Base-by-base conservation (phyloP, 64 coral and sea anemone genomes). In the Acropora tenuis region DNA sequence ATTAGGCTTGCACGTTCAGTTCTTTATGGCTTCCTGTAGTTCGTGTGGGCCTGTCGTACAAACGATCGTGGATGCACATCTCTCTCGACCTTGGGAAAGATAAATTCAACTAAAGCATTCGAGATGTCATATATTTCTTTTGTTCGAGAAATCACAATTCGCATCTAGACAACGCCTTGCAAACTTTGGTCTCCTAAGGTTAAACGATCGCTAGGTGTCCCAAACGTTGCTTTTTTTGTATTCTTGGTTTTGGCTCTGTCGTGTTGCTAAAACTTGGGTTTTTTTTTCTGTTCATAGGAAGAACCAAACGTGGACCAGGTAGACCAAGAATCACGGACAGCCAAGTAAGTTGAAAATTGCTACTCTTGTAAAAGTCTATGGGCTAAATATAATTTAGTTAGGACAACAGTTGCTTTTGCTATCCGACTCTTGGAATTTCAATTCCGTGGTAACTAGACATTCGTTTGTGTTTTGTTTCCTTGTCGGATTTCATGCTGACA, bases 261-360 rank as follows among this genome's bases (percentile, higher is more conserved):
- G 9, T 50, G 19, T 8, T 85, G 8, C 3, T 17, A 47, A 69
- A 71, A 7, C 44, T 6, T 9, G 8, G 69, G 67, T 68, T 49
- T 19, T 71, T 40, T 7, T 10, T 55, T 5, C 10, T 7, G 0
- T 71, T 72, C 9, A 17, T 50, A 93, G 91, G 91, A 87, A 74
- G 91, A 93, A 49, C 91, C 12, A 93, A 93, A 68, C 74, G 91
- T 57, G 91, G 91, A 45, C 91, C 91, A 69, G 84, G 91, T 40
- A 93, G 91, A 78, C 91, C 91, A 73, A 93, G 91, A 78, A 77
- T 73, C 12, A 48, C 72, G 15, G 91, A 93, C 49, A 72, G 74
- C 17, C 20, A 49, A 52, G 91, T 93, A 55, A 78, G 91, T 87
- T 8, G 5, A 5, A 55, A 7, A 55, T 5, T 10, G 10, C 10